A percentile compares a stretch with the other conserved stretches of the same genome.
phyloP scores from a whole-genome alignment of 2,888 invertebrate genomes.

The Leuctra nigra region DNA sequence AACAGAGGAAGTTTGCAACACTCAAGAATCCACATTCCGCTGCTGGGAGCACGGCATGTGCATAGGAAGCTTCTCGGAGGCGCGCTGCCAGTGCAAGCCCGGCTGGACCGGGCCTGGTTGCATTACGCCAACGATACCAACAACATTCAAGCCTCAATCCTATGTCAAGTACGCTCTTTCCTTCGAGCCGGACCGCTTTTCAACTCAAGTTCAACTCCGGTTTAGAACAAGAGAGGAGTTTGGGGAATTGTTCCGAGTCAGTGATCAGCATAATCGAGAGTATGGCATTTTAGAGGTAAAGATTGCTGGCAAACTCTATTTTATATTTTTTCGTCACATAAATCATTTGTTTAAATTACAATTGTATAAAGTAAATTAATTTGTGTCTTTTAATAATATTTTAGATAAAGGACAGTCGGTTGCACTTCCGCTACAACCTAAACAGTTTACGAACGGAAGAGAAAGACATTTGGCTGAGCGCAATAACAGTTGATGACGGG shows the following conservation, averaged over 20 bases:
- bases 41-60: conserved; percentile 95
- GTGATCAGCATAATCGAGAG: conserved; percentile 89
- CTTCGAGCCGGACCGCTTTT: conserved; percentile 87
- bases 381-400: conserved; percentile 29
- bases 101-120: conserved; percentile 93
- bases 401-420: conserved; percentile 80
- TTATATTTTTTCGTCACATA: background rate
- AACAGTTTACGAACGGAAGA: conserved; percentile 88
- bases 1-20: conserved; percentile 86
- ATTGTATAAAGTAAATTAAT: background rate
- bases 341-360: background rate
- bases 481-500: conserved; percentile 88
- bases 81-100: conserved; percentile 88
- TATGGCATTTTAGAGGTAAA: conserved; percentile 77
- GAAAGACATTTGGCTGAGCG: conserved; percentile 81
- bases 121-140: conserved; percentile 76
- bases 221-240: conserved; percentile 91
- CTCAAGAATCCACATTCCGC: conserved; percentile 75
- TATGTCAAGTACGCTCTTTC: conserved; percentile 96
- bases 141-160: conserved; percentile 88
- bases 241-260: conserved; percentile 89
- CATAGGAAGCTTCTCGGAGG: conserved; percentile 81
- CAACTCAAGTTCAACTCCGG: conserved; percentile 85
- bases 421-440: conserved; percentile 88
- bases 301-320: background rate